Conservation (phyloP, 2,113 vertebrate species). For the Syngnathus scovelli region DNA sequence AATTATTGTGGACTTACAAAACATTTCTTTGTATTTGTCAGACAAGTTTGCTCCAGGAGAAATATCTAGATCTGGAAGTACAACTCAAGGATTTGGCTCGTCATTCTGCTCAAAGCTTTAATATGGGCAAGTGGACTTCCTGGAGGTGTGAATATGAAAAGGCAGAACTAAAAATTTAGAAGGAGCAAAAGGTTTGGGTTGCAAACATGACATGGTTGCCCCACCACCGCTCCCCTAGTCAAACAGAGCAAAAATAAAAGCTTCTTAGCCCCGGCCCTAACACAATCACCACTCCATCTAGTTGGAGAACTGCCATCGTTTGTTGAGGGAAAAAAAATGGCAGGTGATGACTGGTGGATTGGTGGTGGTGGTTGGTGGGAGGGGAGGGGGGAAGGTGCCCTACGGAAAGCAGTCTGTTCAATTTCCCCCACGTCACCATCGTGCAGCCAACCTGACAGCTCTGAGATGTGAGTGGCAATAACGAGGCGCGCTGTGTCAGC, state of each 20-base stretch:
- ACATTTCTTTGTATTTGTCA: background rate
- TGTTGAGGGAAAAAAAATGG: conserved; percentile 19
- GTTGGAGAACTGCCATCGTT: conserved; percentile 28
- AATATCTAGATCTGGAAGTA: conserved; percentile 76
- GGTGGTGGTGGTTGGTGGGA: conserved; percentile 38
- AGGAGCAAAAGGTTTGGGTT: too few relatives aligned
- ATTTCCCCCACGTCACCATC: conserved; percentile 78
- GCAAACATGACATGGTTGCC: too few relatives aligned
- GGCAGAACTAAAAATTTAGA: too few relatives aligned
- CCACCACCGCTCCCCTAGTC: background rate
- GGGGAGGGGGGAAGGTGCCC: conserved; percentile 12
- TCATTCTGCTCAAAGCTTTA: background rate
- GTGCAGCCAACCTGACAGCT: conserved; percentile 76
- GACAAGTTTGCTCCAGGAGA: conserved; percentile 52
- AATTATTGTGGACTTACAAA: conserved; percentile 14
- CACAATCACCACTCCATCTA: conserved; percentile 4
- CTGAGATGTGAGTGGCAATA: conserved; percentile 78
- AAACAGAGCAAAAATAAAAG: background rate
- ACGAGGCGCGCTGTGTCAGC: conserved; percentile 80
- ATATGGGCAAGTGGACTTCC: background rate
- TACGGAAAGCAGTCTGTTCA: conserved; percentile 60
- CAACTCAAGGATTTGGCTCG: conserved; percentile 59
- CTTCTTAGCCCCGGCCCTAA: conserved; percentile 9
- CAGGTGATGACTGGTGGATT: conserved; percentile 47
- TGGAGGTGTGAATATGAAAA: background rate